phyloP scores from a whole-genome alignment of 2,797 vertebrate species.

The Psittacula echo region DNA sequence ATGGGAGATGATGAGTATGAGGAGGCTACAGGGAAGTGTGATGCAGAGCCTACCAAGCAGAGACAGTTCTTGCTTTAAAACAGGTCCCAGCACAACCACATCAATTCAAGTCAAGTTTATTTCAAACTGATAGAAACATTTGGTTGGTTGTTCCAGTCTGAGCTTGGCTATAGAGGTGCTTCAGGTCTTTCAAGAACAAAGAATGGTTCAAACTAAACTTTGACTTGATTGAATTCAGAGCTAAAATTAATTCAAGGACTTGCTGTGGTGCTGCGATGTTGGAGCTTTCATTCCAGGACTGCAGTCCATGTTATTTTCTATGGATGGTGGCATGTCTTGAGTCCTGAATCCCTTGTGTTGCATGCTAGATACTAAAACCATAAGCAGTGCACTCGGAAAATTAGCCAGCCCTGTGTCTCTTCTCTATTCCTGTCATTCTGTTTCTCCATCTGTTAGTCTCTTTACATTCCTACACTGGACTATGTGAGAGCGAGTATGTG shows the following conservation, averaged over 20 bases:
- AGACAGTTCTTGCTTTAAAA: not conserved
- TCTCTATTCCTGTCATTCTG: not conserved
- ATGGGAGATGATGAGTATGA: not conserved
- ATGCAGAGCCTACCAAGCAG: not conserved
- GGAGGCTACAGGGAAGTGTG: not conserved
- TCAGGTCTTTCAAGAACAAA: not conserved
- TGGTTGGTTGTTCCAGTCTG: not conserved
- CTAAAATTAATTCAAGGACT: not conserved
- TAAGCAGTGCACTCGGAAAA: not conserved
- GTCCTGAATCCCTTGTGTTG: not conserved
- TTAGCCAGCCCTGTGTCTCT: not conserved
- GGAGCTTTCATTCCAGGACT: not conserved
- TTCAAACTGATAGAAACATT: not conserved
- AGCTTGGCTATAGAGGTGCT: not conserved
- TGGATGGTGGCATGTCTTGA: not conserved
- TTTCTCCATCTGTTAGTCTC: not conserved
- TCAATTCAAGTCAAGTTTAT: not conserved
- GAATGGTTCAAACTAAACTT: rapidly evolving
- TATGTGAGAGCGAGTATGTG: not conserved
- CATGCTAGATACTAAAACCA: not conserved
- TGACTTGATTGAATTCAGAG: not conserved
- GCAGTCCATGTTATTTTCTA: not conserved
- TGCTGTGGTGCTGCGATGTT: not conserved
- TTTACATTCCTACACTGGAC: not conserved
- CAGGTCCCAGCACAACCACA: not conserved